Percentiles rank a stretch among this genome's conserved stretches.
These are phyloP conservation scores for Etia nguti DNA, from an alignment of 2,113 vertebrate species.

Conservation along the genomic window DNA sequence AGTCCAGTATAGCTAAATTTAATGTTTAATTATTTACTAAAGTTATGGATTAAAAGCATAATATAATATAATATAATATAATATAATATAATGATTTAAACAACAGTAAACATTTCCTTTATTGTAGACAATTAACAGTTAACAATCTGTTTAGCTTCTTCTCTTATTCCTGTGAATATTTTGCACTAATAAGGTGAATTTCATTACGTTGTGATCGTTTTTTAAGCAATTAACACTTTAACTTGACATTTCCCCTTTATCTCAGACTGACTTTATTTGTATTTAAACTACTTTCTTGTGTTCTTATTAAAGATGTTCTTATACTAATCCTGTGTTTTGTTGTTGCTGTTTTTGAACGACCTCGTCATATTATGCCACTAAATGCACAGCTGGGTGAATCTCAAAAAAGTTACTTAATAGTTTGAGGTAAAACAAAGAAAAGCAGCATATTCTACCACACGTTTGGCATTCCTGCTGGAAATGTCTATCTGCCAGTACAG, in stretches of 20 bases:
- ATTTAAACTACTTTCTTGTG: background rate
- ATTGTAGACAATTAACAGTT: background rate
- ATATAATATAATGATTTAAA: background rate
- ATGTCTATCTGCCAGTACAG: background rate
- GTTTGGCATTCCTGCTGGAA: background rate
- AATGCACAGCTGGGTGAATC: background rate
- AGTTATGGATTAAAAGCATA: background rate
- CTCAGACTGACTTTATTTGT: background rate
- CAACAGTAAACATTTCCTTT: background rate
- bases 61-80: background rate
- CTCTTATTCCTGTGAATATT: background rate
- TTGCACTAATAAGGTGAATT: rapidly evolving
- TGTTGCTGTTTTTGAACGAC: background rate
- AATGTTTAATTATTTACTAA: background rate
- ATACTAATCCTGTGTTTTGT: background rate
- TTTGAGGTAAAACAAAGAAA: background rate
- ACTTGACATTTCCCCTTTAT: background rate
- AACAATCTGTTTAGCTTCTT: background rate
- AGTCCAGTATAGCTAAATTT: background rate
- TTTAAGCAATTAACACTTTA: background rate
- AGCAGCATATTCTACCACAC: background rate
- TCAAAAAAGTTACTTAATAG: background rate
- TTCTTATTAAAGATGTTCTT: background rate
- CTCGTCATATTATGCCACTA: background rate
- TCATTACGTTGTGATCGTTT: background rate